Percentiles rank a stretch among this genome's conserved stretches.
phyloP scores from a whole-genome alignment of 1,140 invertebrate genomes.

The Steinernema feltiae region DNA sequence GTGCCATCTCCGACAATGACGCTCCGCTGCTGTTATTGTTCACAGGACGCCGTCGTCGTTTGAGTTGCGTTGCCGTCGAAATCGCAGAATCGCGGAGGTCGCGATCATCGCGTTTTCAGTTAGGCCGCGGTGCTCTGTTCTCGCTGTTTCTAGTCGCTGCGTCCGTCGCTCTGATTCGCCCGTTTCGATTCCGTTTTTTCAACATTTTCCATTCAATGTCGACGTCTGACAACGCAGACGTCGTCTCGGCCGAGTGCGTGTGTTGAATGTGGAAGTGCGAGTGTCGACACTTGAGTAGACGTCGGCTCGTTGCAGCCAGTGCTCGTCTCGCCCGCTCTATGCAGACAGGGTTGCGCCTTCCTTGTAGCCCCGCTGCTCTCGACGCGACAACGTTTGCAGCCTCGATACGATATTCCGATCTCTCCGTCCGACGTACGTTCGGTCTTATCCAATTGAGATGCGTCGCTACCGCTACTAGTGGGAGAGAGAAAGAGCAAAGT shows the following conservation, averaged over 20 bases:
- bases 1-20: too few relatives aligned
- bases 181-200: background rate
- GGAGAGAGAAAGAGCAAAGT: too few relatives aligned
- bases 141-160: background rate
- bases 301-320: background rate
- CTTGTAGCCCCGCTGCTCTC: background rate
- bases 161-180: conserved; percentile 8
- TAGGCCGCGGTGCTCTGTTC: background rate
- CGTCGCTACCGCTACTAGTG: background rate
- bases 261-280: background rate
- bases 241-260: background rate
- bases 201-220: background rate
- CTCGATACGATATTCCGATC: conserved; percentile 7
- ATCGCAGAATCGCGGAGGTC: background rate
- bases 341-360: background rate
- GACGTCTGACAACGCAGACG: background rate
- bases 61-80: background rate
- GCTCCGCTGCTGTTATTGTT: background rate
- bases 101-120: background rate
- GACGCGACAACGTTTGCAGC: conserved; percentile 13
- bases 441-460: background rate
- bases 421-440: background rate
- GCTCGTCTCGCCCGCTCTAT: background rate
- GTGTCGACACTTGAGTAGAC: conserved; percentile 8
- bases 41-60: background rate